phyloP scores from a whole-genome alignment of 2,888 invertebrate species.

The Arenicola marina region DNA sequence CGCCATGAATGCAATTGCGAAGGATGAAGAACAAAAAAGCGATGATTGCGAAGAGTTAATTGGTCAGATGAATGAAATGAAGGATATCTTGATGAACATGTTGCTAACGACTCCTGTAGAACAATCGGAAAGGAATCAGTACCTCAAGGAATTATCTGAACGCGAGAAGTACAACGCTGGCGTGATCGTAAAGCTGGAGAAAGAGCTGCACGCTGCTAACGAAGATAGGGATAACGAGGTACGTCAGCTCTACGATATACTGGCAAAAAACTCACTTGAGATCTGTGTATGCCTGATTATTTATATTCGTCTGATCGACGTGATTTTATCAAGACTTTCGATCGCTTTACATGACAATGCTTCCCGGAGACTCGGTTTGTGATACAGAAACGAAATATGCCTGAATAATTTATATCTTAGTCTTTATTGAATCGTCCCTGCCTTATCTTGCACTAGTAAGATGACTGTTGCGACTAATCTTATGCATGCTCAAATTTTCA shows the following conservation, averaged over 20 bases:
- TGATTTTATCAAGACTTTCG: too few relatives aligned
- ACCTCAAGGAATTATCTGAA: slow-evolving; percentile 53
- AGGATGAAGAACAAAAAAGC: slow-evolving; percentile 7
- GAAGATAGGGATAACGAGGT: slow-evolving; percentile 60
- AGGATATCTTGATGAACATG: slow-evolving; percentile 53
- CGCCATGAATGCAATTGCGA: slow-evolving; percentile 43
- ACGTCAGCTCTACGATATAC: too few relatives aligned
- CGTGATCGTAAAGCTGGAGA: slow-evolving; percentile 56
- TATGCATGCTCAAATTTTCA: slow-evolving; percentile 33
- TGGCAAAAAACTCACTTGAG: too few relatives aligned
- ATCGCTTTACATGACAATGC: too few relatives aligned
- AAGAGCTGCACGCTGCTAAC: slow-evolving; percentile 51
- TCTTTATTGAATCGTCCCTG: too few relatives aligned
- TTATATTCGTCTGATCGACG: too few relatives aligned
- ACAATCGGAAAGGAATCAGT: slow-evolving; percentile 53
- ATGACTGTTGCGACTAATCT: too few relatives aligned
- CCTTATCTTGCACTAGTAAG: too few relatives aligned
- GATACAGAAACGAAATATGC: too few relatives aligned
- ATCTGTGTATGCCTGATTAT: too few relatives aligned
- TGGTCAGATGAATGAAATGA: slow-evolving; percentile 47
- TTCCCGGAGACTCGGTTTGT: too few relatives aligned
- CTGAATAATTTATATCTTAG: too few relatives aligned
- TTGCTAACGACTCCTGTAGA: slow-evolving; percentile 59
- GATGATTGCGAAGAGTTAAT: slow-evolving; percentile 36
- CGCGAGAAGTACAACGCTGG: slow-evolving; percentile 53